Evolutionary conservation across 2,797 vertebrate genomes (phyloP).

Genomic region (Lerista edwardsae): DNA sequence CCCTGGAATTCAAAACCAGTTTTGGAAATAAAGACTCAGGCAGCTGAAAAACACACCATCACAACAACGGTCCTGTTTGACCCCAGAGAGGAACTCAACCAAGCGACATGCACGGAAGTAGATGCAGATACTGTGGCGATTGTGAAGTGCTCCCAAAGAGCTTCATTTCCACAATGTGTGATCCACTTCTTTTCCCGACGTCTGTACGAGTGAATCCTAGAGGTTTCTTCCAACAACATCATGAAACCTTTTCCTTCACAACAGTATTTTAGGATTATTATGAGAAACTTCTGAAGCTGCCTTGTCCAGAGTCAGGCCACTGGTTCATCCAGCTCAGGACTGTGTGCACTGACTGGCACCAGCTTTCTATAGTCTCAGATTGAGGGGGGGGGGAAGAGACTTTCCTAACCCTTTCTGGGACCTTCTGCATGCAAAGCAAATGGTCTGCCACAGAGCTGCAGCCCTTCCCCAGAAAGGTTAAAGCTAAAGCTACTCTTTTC

Average conservation of each 20-base stretch:
- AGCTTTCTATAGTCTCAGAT: too few relatives aligned
- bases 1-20: not conserved
- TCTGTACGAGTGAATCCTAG: not conserved
- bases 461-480: too few relatives aligned
- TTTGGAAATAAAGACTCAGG: not conserved
- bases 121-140: not conserved
- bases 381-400: too few relatives aligned
- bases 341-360: too few relatives aligned
- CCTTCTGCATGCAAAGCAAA: too few relatives aligned
- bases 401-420: too few relatives aligned
- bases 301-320: too few relatives aligned
- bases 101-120: not conserved
- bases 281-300: too few relatives aligned
- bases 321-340: too few relatives aligned
- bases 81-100: not conserved
- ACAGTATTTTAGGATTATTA: not conserved
- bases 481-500: too few relatives aligned
- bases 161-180: not conserved
- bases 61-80: not conserved
- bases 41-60: not conserved
- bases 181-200: not conserved
- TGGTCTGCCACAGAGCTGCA: too few relatives aligned
- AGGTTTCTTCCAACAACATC: not conserved
- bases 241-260: not conserved
- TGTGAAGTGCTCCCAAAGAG: not conserved